Percentiles rank a stretch among this genome's conserved stretches.
Conservation (phyloP, 2,113 vertebrate genomes). For the Mirza zaza region DNA sequence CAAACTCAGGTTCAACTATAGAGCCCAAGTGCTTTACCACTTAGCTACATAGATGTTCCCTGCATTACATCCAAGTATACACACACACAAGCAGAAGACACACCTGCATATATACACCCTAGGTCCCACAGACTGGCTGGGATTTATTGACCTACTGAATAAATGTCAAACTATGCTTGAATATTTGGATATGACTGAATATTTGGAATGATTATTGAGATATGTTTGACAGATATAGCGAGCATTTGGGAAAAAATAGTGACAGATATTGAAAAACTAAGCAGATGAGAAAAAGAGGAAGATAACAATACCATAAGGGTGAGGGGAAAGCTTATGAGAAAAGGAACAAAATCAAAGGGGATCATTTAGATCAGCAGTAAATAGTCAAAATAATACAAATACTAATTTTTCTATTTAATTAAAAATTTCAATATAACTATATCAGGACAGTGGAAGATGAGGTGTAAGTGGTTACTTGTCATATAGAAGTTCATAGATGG, state of each 20-base stretch:
- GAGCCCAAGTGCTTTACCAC: not conserved
- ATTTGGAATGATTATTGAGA: not conserved
- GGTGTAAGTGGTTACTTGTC: not conserved
- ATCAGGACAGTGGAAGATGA: not conserved
- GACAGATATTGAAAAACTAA: not conserved
- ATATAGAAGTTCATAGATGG: not conserved
- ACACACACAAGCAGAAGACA: not conserved
- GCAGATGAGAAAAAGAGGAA: not conserved
- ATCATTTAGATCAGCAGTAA: not conserved
- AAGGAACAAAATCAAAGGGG: not conserved
- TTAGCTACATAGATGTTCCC: not conserved
- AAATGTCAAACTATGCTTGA: not conserved
- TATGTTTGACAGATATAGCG: not conserved
- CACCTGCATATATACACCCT: not conserved
- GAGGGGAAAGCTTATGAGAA: not conserved
- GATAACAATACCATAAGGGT: not conserved
- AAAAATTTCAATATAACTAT: not conserved
- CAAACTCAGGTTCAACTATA: not conserved
- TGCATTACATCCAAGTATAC: not conserved
- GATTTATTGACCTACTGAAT: not conserved
- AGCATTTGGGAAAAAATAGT: not conserved
- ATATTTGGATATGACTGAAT: not conserved
- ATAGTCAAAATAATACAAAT: not conserved
- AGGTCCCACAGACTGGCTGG: not conserved
- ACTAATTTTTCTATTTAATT: not conserved